phyloP scores from a whole-genome alignment of 1,140 invertebrate genomes.

The Diploscapter pachys region DNA sequence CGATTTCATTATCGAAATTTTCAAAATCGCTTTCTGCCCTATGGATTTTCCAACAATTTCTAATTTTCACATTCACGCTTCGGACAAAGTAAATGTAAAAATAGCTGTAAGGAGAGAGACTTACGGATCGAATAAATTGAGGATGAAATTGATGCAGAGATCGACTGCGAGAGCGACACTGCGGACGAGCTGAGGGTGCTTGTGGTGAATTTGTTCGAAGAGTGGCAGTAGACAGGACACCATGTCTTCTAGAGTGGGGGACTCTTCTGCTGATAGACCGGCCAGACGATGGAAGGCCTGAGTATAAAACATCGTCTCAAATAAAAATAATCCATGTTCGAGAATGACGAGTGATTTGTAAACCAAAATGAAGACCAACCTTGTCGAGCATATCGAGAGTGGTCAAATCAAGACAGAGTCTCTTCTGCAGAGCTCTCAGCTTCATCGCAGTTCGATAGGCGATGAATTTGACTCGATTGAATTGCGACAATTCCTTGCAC shows the following conservation, averaged over 20 bases:
- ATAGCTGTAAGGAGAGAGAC: slow-evolving; percentile 34
- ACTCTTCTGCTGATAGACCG: slow-evolving; percentile 68
- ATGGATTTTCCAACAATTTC: no score
- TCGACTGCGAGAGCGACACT: slow-evolving; percentile 83
- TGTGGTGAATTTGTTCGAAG: slow-evolving; percentile 62
- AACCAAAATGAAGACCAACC: background rate
- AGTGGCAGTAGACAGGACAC: slow-evolving; percentile 34
- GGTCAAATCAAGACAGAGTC: slow-evolving; percentile 70
- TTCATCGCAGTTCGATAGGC: slow-evolving; percentile 98
- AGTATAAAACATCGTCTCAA: no score
- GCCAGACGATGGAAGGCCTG: slow-evolving; percentile 17
- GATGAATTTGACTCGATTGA: slow-evolving; percentile 95
- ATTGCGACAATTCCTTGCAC: slow-evolving; percentile 80
- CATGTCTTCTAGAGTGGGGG: slow-evolving; percentile 83
- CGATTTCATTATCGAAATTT: no score
- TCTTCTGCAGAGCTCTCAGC: slow-evolving; percentile 83
- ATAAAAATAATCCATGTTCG: no score
- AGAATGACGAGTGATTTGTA: no score
- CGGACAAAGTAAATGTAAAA: no score
- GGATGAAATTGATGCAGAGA: slow-evolving; percentile 91
- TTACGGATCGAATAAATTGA: slow-evolving; percentile 93
- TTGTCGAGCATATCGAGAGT: slow-evolving; percentile 25
- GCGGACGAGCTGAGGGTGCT: slow-evolving; percentile 63
- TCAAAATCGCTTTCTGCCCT: no score
- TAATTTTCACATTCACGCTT: no score